Base-by-base conservation (phyloP, 2,113 vertebrate genomes). In the Fregetta grallaria region DNA sequence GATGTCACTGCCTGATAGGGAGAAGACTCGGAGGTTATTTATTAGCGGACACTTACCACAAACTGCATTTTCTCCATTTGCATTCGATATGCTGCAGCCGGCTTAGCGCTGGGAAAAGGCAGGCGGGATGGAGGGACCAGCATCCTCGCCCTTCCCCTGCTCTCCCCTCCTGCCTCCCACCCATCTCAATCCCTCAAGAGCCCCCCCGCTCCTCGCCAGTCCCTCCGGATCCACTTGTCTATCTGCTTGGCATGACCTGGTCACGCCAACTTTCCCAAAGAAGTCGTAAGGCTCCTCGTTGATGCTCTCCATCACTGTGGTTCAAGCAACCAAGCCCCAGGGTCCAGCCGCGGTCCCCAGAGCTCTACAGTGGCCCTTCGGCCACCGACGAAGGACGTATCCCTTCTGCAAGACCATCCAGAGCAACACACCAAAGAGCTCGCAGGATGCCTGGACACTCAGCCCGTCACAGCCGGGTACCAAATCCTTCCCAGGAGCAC, bases 1-100 rank as follows among this genome's bases (percentile, higher is more conserved):
- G 97, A 97, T 98, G 98, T 98, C 98, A 97, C 96, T n/a, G 76
- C 93, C 98, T 98, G 98, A 98, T 97, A 97, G 97, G 97, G 96
- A 97, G 96, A 97, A 97, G 97, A 94, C 97, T 97, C 22, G 19
- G 95, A 94, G 97, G 97, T 98, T 98, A 98, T 98, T 98, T 98
- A 98, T 98, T 97, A 98, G 97, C 92, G 95, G 94, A 95, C 97
- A 96, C 98, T 97, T 97, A 96, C 97, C 98, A 97, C 97, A 97
- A 98, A 97, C 96, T 95, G 97, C 97, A 96, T 97, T 97, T 95
- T 96, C 96, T 96, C 96, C 92, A 96, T 98, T 96, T 98, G 98
- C 97, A 97, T 98, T 96, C 40, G 56, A 82, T 77, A 53, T 3
- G 70, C 94, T 71, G 53, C 86, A 49, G 86, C 89, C 2, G 25